Evolutionary conservation across 2,888 invertebrate genomes (phyloP).

Genomic region (Brenthis hecate): DNA sequence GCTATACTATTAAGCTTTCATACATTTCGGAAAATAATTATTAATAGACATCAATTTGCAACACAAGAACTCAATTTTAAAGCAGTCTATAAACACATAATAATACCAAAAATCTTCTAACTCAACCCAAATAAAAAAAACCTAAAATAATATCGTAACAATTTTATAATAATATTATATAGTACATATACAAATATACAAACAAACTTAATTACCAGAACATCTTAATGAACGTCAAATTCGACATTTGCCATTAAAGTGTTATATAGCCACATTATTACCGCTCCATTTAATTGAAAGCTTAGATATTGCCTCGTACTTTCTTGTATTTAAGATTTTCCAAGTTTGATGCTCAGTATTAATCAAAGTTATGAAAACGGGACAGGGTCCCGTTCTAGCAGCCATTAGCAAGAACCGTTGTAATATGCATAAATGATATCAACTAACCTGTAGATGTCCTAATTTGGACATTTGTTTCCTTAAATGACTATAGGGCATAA

Average conservation of each 20-base stretch:
- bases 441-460: constrained; percentile 15
- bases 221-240: neutral
- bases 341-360: constrained; percentile 21
- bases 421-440: constrained; percentile 28
- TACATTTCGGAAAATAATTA: neutral
- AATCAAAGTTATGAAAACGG: constrained; percentile 35
- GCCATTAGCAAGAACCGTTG: constrained; percentile 35
- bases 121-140: no score
- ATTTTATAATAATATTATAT: no score
- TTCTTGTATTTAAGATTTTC: constrained; percentile 14
- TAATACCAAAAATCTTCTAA: no score
- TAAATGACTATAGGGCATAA: neutral
- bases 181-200: no score
- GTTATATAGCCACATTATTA: neutral
- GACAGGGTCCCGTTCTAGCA: constrained; percentile 31
- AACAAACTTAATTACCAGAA: no score
- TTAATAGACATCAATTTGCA: neutral
- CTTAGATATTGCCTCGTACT: constrained; percentile 6
- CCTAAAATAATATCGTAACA: no score
- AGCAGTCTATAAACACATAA: no score
- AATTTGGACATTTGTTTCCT: constrained; percentile 7
- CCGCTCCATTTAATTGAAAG: constrained; percentile 5
- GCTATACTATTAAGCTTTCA: constrained; percentile 9
- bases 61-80: neutral
- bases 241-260: neutral